Evolutionary conservation across 2,113 vertebrate genomes (phyloP), one percentile per base, ranked within the genome.

Genomic region (Neotragus pygmaeus): DNA sequence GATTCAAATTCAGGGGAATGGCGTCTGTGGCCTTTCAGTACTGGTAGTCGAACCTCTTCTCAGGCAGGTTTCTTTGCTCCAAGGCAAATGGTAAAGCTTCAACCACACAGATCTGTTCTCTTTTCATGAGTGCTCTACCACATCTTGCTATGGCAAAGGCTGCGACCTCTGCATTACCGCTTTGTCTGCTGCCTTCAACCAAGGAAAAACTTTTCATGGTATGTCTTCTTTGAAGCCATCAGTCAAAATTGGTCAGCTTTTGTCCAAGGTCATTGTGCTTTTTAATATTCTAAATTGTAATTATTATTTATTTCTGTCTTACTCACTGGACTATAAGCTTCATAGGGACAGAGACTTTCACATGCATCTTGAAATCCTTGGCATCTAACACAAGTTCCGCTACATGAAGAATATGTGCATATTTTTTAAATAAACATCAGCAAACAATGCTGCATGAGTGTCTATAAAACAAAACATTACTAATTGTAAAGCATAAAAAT

Each of bases 101-200:
- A 51, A 2, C 27, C 19, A 39, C 27, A 39, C 0, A 8, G 27
- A 53, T 45, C 30, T 36, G n/a, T 3, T 80, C 5, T 80, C 19
- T 47, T 39, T 57, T 6, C 7, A 7, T 19, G n/a, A 21, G 21
- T 39, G 4, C 3, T n/a, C 13, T 11, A 3, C 11, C 3, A 1
- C 30, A 19, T 30, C 14, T 86, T 62, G 19, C 62, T 36, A 58
- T 33, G 55, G 27, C 33, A 87, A 57, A 51, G 14, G 4, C 1
- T 57, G 2, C 3, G 4, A 28, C 23, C 62, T 53, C 6, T 85
- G 14, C 7, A 7, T 86, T 28, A 45, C 23, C 2, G 51, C 51
- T 91, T 51, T 33, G 16, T 91, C 43, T 39, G 36, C 2, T 92
- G 19, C 60, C 2, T 23, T 33, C 55, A 21, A 90, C 2, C n/a